Evolutionary conservation across 1,140 invertebrate genomes (phyloP).

Genomic region (Lasioglossum albipes): DNA sequence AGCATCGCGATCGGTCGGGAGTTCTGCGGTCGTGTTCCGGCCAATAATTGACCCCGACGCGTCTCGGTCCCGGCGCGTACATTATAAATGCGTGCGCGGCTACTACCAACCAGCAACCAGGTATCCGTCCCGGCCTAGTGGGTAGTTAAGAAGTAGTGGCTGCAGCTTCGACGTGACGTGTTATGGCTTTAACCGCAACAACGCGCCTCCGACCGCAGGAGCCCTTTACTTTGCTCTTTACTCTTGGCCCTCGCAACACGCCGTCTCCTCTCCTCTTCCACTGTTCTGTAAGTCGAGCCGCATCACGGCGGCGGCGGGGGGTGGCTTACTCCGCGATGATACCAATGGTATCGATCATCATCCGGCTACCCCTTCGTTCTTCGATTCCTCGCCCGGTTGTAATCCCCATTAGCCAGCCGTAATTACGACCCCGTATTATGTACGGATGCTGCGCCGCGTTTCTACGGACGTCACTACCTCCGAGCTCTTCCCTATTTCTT

Average conservation of each 20-base stretch:
- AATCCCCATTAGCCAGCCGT: constrained; percentile 28
- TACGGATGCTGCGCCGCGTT: constrained; percentile 33
- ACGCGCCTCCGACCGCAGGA: constrained; percentile 75
- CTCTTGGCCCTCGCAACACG: constrained; percentile 44
- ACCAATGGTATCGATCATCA: constrained; percentile 68
- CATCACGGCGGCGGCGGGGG: neutral
- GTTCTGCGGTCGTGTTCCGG: constrained; percentile 60
- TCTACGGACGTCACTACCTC: constrained; percentile 13
- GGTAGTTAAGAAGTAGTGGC: constrained; percentile 75
- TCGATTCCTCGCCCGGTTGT: constrained; percentile 56
- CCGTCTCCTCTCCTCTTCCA: constrained; percentile 23
- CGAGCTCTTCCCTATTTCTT: neutral
- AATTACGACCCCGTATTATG: constrained; percentile 52
- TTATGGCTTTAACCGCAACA: constrained; percentile 78
- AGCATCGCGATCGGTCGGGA: constrained; percentile 21
- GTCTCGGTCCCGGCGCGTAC: constrained; percentile 50
- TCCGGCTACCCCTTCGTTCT: constrained; percentile 49
- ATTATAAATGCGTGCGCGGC: constrained; percentile 63
- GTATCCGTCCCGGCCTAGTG: constrained; percentile 56
- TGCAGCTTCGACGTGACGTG: constrained; percentile 71
- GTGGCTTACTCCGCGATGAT: constrained; percentile 63
- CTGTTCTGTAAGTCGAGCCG: too few species aligned
- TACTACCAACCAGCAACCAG: constrained; percentile 60
- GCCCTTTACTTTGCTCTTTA: constrained; percentile 73
- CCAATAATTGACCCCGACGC: constrained; percentile 60